Evolutionary conservation across 2,888 invertebrate species (phyloP).

Genomic region (Brachyptera risi): DNA sequence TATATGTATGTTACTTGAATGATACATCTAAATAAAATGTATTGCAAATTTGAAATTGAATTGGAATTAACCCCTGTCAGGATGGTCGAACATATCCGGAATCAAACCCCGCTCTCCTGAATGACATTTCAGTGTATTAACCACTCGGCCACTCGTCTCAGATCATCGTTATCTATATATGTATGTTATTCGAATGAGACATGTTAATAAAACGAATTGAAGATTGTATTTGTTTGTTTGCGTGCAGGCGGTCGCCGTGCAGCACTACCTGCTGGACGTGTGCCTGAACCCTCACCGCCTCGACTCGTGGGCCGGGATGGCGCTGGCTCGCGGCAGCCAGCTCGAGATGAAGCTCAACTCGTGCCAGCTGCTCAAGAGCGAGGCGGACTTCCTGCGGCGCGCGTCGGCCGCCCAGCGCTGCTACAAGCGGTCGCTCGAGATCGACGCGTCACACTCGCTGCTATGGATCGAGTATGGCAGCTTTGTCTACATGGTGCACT

Average conservation of each 20-base stretch:
- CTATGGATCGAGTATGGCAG: conserved; percentile 90
- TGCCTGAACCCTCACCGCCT: conserved; percentile 73
- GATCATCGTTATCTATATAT: too few species aligned
- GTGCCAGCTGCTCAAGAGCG: conserved; percentile 45
- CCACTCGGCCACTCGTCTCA: too few species aligned
- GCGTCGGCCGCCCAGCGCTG: conserved; percentile 73
- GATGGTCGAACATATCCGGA: too few species aligned
- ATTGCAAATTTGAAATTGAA: too few species aligned
- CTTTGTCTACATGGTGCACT: conserved; percentile 85
- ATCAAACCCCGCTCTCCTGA: too few species aligned
- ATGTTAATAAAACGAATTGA: too few species aligned
- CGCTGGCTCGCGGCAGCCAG: conserved; percentile 70
- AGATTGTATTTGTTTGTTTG: too few species aligned
- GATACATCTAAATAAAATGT: too few species aligned
- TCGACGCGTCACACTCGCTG: conserved; percentile 68
- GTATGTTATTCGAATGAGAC: too few species aligned
- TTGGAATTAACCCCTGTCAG: too few species aligned
- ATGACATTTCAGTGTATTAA: too few species aligned
- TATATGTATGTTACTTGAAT: too few species aligned
- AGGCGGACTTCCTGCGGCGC: conserved; percentile 62
- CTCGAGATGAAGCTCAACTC: conserved; percentile 79
- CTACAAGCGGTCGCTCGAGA: conserved; percentile 71
- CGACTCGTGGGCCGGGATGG: conserved; percentile 92
- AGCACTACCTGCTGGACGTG: conserved; percentile 79
- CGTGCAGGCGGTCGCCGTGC: conserved; percentile 60